Conservation (phyloP, 2,797 vertebrate species). For the Botia almorhae region DNA sequence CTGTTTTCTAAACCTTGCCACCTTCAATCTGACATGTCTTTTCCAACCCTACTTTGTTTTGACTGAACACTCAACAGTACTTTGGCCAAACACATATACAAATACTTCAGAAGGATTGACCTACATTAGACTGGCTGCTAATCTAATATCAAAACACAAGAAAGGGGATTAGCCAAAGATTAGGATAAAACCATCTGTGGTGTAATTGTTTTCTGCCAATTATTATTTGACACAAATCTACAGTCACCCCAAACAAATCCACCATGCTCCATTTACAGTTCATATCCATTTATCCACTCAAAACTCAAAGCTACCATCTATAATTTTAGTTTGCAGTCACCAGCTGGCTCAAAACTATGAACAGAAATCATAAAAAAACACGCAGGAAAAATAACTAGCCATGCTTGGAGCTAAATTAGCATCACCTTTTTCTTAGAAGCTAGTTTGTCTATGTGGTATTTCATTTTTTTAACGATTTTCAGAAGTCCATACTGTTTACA, state of each 20-base stretch:
- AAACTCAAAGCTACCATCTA: not conserved
- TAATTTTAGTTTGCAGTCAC: not conserved
- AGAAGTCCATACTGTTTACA: conserved; percentile 27
- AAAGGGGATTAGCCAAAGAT: conserved; percentile 78
- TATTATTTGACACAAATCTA: conserved; percentile 70
- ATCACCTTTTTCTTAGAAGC: not conserved
- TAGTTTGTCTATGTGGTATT: conserved; percentile 6
- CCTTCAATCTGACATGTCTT: conserved; percentile 29
- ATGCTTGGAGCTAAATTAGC: not conserved
- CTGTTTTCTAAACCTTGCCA: too few species aligned
- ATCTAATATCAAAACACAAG: conserved; percentile 77
- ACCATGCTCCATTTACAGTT: not conserved
- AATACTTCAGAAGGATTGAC: conserved; percentile 72
- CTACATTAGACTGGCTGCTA: conserved; percentile 76
- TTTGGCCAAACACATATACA: conserved; percentile 54
- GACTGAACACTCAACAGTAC: conserved; percentile 23
- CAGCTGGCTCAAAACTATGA: not conserved
- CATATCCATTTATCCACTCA: conserved; percentile 3
- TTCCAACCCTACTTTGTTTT: conserved; percentile 41
- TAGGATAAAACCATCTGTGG: conserved; percentile 75
- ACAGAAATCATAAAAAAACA: not conserved
- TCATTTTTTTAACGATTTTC: conserved; percentile 15
- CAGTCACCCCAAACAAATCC: conserved; percentile 14
- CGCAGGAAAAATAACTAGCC: not conserved
- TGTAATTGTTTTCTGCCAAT: conserved; percentile 74